Evolutionary conservation across 2,888 invertebrate genomes (phyloP), one percentile per base, ranked within the genome.

Genomic region (Osmoderma eremita): DNA sequence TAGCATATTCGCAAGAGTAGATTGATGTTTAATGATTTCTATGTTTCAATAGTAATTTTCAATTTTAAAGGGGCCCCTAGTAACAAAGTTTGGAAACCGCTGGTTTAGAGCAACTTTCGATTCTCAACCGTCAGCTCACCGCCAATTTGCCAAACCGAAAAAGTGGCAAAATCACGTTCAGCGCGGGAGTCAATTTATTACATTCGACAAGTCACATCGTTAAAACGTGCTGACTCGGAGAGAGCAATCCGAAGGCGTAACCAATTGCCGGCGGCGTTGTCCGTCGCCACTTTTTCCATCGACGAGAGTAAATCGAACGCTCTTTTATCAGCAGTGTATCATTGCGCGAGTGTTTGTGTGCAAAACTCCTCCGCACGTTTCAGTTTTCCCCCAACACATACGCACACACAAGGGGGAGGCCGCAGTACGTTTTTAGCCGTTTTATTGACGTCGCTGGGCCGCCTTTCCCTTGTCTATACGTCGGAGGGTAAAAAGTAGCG

Each of bases 401-500:
- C 38, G 38, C 38, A 4, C 12, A 38, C n/a, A 54, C 53, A 54
- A 1, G 6, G 15, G 8, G 6, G 30, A 10, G 10, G 36, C 38
- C 17, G 17, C 53, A 17, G 30, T 79, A 79, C 79, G 38, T 80
- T 81, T 78, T 74, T 75, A 65, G 62, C 68, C 56, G 75, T 80
- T 80, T 80, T 81, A 80, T 80, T 79, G 81, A 80, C 79, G 76
- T 76, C 75, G 76, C 73, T 78, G 75, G 78, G 80, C 85, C 86
- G 86, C 86, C 86, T 86, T 86, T 86, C 84, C 83, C 85, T 83
- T 86, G 86, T 86, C 84, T 81, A 79, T 76, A 45, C 58, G 48
- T 49, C 56, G 53, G 56, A 20, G 63, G 66, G 78, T 77, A 78
- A 80, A 81, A 81, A 78, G 79, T 81, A 79, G 80, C 78, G 78